phyloP scores from a whole-genome alignment of 2,888 invertebrate genomes.

The Chymomyza procnemis region DNA sequence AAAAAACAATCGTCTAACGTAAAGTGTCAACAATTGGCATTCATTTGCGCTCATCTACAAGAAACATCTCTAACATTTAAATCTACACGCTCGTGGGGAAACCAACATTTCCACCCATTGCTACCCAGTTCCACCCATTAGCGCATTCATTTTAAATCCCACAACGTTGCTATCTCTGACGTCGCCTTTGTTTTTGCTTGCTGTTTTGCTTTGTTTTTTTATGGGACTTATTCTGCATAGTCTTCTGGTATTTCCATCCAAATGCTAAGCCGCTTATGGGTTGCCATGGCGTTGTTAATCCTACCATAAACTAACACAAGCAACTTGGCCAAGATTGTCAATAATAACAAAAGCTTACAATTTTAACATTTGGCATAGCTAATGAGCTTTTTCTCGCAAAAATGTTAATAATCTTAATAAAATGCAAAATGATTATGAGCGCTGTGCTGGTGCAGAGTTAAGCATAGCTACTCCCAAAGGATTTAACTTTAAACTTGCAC shows the following conservation, averaged over 20 bases:
- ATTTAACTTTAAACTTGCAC: background rate
- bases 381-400: constrained; percentile 48
- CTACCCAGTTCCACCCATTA: background rate
- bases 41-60: background rate
- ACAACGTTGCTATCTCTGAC: background rate
- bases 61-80: background rate
- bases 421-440: constrained; percentile 42
- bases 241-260: background rate
- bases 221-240: too few relatives aligned
- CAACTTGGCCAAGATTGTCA: constrained; percentile 33
- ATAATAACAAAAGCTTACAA: constrained; percentile 41
- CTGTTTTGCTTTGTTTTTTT: background rate
- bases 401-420: constrained; percentile 47
- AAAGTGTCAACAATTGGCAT: constrained; percentile 1
- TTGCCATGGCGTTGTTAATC: constrained; percentile 59
- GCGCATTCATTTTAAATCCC: background rate
- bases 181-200: background rate
- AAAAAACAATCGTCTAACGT: background rate
- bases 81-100: background rate
- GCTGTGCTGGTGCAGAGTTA: background rate
- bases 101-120: background rate
- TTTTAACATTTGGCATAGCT: constrained; percentile 46
- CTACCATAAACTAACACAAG: constrained; percentile 43
- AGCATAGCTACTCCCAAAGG: background rate
- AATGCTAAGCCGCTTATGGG: constrained; percentile 59